Base-by-base conservation (phyloP, 2,797 vertebrate genomes). In the Peromyscus aztecus region DNA sequence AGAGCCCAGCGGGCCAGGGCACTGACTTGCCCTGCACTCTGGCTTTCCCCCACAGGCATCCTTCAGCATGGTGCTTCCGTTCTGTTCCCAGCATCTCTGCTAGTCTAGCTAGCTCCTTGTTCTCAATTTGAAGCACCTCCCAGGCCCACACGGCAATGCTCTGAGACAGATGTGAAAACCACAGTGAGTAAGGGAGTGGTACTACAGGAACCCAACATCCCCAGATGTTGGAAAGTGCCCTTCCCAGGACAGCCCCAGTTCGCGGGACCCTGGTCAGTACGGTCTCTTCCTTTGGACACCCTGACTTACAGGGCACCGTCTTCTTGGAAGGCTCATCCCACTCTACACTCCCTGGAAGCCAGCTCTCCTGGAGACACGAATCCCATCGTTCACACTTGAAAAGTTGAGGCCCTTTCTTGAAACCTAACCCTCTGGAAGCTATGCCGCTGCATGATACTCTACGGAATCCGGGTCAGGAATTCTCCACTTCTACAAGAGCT, bases 261-360 rank as follows among this genome's bases (percentile, higher is more conserved):
- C 11, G 6, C 0, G 0, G 76, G 6, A 7, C 23, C 13, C 6
- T 29, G 27, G 11, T 13, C 43, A 29, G 43, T 5, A 14, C 27
- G 46, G 27, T 1, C 75, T 80, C 77, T 34, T 23, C 49, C 49
- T n/a, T 46, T 21, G 27, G 43, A 49, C 37, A 75, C 13, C 71
- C 40, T 23, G 37, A 12, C 37, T 75, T 75, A 43, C 23, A 75
- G 37, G 63, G 10, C 21, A 73, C 71, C 6, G 63, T 43, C 49
- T 46, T 37, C 71, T 9, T 27, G 23, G 40, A 23, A 78, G n/a
- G n/a, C 78, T 34, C 4, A 1, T 3, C 17, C 29, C 24, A 31
- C 37, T 9, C 1, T 49, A 40, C 4, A 27, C 9, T 40, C 9
- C 10, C 11, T 19, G 27, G 46, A n/a, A 46, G 6, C 9, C 5